Conservation (phyloP, 2,113 vertebrate genomes). For the Ailurus styani region DNA sequence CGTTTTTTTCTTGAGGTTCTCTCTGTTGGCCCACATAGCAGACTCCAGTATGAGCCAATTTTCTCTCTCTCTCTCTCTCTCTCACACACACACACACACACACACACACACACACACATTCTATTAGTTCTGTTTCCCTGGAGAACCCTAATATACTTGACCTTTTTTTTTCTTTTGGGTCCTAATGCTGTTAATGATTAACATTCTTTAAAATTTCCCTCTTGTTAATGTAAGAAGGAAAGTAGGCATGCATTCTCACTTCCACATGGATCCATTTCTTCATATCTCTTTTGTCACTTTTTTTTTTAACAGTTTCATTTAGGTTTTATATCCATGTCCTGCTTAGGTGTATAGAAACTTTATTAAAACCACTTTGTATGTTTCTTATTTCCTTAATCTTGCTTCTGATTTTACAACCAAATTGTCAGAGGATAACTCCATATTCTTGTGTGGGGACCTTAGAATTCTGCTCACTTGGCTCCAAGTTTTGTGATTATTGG, state of each 20-base stretch:
- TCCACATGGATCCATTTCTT: neutral
- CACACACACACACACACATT: neutral
- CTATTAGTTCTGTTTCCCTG: neutral
- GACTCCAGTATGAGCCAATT: neutral
- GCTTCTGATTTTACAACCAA: neutral
- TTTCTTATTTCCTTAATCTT: neutral
- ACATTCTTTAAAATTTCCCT: neutral
- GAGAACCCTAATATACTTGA: neutral
- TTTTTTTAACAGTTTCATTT: neutral
- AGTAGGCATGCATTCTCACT: neutral
- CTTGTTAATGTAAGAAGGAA: neutral
- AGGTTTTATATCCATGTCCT: neutral
- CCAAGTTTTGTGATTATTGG: neutral
- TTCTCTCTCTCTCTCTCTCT: neutral
- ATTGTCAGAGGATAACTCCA: neutral
- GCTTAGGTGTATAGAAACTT: neutral
- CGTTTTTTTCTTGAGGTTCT: neutral
- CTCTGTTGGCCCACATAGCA: neutral
- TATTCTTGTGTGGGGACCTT: neutral
- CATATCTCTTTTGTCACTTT: neutral
- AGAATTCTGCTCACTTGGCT: neutral
- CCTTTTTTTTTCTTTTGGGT: neutral
- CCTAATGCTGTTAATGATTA: neutral
- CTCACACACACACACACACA: neutral
- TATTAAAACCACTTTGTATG: neutral